phyloP scores from a whole-genome alignment of 2,113 vertebrate genomes.

The Oncorhynchus kisutch region DNA sequence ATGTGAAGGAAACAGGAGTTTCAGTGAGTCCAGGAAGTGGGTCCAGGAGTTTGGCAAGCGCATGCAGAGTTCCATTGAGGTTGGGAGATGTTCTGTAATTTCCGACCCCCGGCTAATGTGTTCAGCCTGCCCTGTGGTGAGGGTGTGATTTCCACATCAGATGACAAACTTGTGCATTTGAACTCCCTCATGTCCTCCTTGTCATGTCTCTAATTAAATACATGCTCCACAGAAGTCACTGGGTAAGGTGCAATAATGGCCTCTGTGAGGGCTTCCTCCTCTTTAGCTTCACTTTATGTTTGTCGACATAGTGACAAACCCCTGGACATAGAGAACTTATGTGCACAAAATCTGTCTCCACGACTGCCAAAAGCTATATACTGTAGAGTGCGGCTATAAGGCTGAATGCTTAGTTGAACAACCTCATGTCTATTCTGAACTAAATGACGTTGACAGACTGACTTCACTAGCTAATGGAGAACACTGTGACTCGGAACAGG shows the following conservation, averaged over 20 bases:
- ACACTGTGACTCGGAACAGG: too few relatives aligned
- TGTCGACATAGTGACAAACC: slow-evolving; percentile 42
- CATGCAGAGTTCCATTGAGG: slow-evolving; percentile 53
- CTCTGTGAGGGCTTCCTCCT: slow-evolving; percentile 22
- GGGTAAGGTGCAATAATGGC: slow-evolving; percentile 51
- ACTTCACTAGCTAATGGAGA: too few relatives aligned
- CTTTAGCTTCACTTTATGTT: slow-evolving; percentile 38
- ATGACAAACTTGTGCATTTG: slow-evolving; percentile 50
- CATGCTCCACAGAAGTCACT: slow-evolving; percentile 50
- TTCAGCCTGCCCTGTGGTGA: slow-evolving; percentile 59
- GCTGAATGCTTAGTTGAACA: slow-evolving; percentile 16
- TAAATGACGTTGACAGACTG: slow-evolving; percentile 20
- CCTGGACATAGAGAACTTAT: slow-evolving; percentile 40
- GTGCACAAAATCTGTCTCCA: slow-evolving; percentile 27
- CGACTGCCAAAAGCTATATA: slow-evolving; percentile 32
- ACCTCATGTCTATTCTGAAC: slow-evolving; percentile 6
- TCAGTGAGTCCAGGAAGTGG: slow-evolving; percentile 41
- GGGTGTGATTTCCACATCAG: slow-evolving; percentile 49
- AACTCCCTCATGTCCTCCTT: slow-evolving; percentile 53
- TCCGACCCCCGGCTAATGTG: slow-evolving; percentile 61
- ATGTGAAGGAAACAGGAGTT: slow-evolving; percentile 25
- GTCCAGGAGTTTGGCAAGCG: slow-evolving; percentile 38
- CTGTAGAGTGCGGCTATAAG: slow-evolving; percentile 5
- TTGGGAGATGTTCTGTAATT: slow-evolving; percentile 66
- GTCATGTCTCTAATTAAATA: slow-evolving; percentile 67